Base-by-base conservation (phyloP, 2,888 invertebrate species). In the Pimpla rufipes region DNA sequence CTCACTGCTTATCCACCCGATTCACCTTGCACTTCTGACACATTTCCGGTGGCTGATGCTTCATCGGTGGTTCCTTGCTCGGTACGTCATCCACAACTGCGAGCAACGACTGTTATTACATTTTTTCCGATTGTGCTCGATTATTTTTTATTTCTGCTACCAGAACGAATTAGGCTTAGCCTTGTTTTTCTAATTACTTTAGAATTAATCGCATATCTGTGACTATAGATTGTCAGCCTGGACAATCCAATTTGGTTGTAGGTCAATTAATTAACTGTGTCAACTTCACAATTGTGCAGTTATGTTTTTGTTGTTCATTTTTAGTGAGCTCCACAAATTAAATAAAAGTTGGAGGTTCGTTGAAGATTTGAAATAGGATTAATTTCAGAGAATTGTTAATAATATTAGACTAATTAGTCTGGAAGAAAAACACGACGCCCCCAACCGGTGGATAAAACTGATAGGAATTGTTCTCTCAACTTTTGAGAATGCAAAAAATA, bases 21-120 rank as follows among this genome's bases (percentile, higher is more conserved):
- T 88, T 86, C 21, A 85, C 70, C 84, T 88, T 86, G 77, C 87
- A 90, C 68, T 87, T 87, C 77, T 85, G 83, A 66, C 86, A 88
- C 29, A 87, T 77, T 78, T 88, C 86, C 50, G 81, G 73, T 23
- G 37, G 52, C 50, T 66, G 47, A 52, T 52, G 62, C 23, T 74
- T 29, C 2, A 3, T 11, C 16, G 29, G 29, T 13, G 29, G 29
- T 13, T 75, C 79, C 70, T 23, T 59, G 77, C 52, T 7, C 47
- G 55, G 66, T 18, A 23, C 21, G 2, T 40, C 52, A 13, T 47
- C 68, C 23, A 59, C 18, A 11, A 29, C 77, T 84, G 75, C 16
- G 6, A 37, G 37, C 4, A 23, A 45, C 18, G 5, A 64, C 2
- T 5, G 21, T 23, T 11, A 11, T 23, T 55, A 23, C 11, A 23